Conservation (phyloP, 2,113 vertebrate species). For the Xiphophorus maculatus region DNA sequence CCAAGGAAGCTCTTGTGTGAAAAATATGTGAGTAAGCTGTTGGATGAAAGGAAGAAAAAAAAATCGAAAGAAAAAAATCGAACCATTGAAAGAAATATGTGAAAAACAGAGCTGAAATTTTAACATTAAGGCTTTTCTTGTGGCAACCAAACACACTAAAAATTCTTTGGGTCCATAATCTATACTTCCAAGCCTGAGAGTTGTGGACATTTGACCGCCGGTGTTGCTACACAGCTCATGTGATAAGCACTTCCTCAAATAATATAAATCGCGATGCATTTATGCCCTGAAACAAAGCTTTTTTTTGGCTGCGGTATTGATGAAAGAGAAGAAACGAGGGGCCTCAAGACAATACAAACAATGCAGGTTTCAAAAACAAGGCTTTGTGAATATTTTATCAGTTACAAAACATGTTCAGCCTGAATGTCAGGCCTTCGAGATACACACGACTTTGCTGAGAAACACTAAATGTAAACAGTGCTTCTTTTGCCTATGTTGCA, state of each 20-base stretch:
- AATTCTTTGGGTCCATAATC: slow-evolving; percentile 30
- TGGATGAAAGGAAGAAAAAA: slow-evolving; percentile 33
- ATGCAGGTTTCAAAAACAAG: background rate
- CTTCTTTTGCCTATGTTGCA: background rate
- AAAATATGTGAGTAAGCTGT: slow-evolving; percentile 13
- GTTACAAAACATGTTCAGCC: slow-evolving; percentile 10
- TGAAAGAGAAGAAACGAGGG: background rate
- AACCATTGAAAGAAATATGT: slow-evolving; percentile 47
- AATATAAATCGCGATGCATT: background rate
- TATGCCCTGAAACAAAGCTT: background rate
- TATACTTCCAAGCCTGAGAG: slow-evolving; percentile 18
- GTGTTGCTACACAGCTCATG: background rate
- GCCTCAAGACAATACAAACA: background rate
- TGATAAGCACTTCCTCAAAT: background rate
- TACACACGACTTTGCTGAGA: background rate
- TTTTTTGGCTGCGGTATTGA: background rate
- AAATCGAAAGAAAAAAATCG: slow-evolving; percentile 29
- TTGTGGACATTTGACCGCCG: slow-evolving; percentile 9
- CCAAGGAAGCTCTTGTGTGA: slow-evolving; percentile 4
- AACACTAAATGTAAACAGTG: slow-evolving; percentile 1
- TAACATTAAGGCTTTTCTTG: slow-evolving; percentile 19
- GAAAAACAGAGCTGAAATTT: slow-evolving; percentile 47
- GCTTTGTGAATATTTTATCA: slow-evolving; percentile 14
- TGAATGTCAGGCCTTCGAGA: background rate
- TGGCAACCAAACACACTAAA: slow-evolving; percentile 11